Percentiles rank a stretch among this genome's conserved stretches.
Evolutionary conservation across 2,888 invertebrate genomes (phyloP).

Genomic region (Brachypalpus laphriformis): DNA sequence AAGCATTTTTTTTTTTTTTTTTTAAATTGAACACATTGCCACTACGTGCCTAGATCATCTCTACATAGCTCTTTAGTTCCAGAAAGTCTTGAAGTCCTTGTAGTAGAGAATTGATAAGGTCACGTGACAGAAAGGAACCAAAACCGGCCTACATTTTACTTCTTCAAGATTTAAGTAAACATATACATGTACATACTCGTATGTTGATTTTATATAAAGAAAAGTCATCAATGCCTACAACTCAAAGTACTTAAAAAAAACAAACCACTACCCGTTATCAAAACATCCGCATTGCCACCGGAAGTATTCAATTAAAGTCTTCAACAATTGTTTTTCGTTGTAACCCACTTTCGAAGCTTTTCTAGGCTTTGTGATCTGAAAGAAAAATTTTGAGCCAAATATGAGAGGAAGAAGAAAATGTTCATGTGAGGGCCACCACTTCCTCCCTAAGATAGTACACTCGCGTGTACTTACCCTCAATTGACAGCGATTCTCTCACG

Average conservation of each 20-base stretch:
- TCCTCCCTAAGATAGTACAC: constrained; percentile 15
- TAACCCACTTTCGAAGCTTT: constrained; percentile 37
- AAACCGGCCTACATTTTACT: too few relatives aligned
- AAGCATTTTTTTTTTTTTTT: too few relatives aligned
- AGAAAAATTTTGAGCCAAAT: constrained; percentile 7
- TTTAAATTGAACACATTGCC: too few relatives aligned
- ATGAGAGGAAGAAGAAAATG: constrained; percentile 19
- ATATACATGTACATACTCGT: too few relatives aligned
- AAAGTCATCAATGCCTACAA: neutral
- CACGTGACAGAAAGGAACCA: too few relatives aligned
- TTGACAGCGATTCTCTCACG: constrained; percentile 36
- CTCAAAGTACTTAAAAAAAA: too few relatives aligned
- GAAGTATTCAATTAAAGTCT: constrained; percentile 20
- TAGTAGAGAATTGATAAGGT: too few relatives aligned
- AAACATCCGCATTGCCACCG: neutral
- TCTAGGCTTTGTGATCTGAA: neutral
- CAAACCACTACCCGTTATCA: neutral
- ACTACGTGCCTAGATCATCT: too few relatives aligned
- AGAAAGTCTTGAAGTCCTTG: too few relatives aligned
- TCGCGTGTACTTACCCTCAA: constrained; percentile 11
- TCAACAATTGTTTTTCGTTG: constrained; percentile 1
- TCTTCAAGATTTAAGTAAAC: too few relatives aligned
- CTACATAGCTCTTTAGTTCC: too few relatives aligned
- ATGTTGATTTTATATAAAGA: too few relatives aligned
- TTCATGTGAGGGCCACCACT: constrained; percentile 15